These are phyloP conservation scores for Calosoma granatense DNA, from an alignment of 1,140 invertebrate genomes.

Conservation along the genomic window DNA sequence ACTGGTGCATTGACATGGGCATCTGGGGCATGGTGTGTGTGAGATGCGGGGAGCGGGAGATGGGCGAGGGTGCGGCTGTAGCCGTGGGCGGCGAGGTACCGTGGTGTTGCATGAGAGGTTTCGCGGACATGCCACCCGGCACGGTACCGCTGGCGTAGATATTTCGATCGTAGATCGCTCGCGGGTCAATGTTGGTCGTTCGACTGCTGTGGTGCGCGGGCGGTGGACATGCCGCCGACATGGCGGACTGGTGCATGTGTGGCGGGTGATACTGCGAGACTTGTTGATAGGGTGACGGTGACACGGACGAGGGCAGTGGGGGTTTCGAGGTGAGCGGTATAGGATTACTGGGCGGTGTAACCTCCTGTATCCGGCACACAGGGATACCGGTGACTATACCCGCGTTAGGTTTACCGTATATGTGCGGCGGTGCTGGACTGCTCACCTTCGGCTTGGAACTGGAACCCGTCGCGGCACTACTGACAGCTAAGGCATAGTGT, in stretches of 20 bases:
- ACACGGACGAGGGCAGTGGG: constrained; percentile 40
- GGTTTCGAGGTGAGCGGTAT: constrained; percentile 55
- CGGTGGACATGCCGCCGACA: constrained; percentile 33
- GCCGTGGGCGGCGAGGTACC: constrained; percentile 40
- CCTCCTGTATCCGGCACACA: constrained; percentile 42
- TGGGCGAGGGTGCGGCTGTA: constrained; percentile 39
- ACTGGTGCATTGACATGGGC: constrained; percentile 33
- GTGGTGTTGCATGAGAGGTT: constrained; percentile 28
- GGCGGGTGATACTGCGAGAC: constrained; percentile 44
- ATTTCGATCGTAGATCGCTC: constrained; percentile 21
- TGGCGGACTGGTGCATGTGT: constrained; percentile 34
- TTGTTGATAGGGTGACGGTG: constrained; percentile 53
- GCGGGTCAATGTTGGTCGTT: constrained; percentile 17
- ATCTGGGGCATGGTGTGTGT: constrained; percentile 29
- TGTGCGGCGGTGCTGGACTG: constrained; percentile 66
- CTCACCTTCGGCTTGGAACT: constrained; percentile 61
- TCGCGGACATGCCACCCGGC: constrained; percentile 36
- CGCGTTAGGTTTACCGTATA: constrained; percentile 61
- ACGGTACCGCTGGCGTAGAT: constrained; percentile 35
- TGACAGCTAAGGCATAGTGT: constrained; percentile 29
- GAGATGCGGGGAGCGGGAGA: constrained; percentile 42
- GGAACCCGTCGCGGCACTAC: constrained; percentile 19
- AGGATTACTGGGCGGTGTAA: constrained; percentile 29
- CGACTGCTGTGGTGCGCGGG: constrained; percentile 47
- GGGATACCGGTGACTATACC: constrained; percentile 51